Conservation (phyloP, 2,888 invertebrate species). For the Metacarcinus magister region DNA sequence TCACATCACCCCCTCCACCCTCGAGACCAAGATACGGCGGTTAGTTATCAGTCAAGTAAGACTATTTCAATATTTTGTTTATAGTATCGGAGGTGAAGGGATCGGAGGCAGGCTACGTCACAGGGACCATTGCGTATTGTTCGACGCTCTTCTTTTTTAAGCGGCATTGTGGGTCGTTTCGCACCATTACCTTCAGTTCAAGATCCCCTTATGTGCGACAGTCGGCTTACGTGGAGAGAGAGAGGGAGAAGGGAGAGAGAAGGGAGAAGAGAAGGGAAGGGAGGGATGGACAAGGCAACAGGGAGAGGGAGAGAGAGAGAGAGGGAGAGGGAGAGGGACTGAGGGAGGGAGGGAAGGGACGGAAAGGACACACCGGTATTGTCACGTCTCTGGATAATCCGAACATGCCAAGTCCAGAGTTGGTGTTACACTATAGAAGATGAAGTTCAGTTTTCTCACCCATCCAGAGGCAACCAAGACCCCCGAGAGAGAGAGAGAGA, state of each 20-base stretch:
- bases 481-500: slow-evolving; percentile 26
- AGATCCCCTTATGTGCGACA: slow-evolving; percentile 78
- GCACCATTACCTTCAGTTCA: slow-evolving; percentile 77
- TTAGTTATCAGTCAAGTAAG: background rate
- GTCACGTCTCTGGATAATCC: background rate
- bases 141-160: slow-evolving; percentile 75
- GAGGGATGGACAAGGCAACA: background rate
- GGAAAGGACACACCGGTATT: background rate
- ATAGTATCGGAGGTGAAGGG: background rate
- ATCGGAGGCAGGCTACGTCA: slow-evolving; percentile 62
- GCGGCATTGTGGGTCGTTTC: slow-evolving; percentile 77
- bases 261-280: background rate
- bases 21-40: background rate
- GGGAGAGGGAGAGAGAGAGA: slow-evolving; percentile 44
- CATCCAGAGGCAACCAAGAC: background rate
- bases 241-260: background rate
- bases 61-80: background rate
- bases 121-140: slow-evolving; percentile 71
- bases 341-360: background rate
- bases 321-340: slow-evolving; percentile 41
- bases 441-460: slow-evolving; percentile 26
- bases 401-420: slow-evolving; percentile 14
- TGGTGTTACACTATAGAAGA: slow-evolving; percentile 15
- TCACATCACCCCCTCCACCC: background rate
- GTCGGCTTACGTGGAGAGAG: slow-evolving; percentile 71